A percentile compares a stretch with the other conserved stretches of the same genome.
Evolutionary conservation across 2,113 vertebrate genomes (phyloP).

Genomic region (Cavia aperea): DNA sequence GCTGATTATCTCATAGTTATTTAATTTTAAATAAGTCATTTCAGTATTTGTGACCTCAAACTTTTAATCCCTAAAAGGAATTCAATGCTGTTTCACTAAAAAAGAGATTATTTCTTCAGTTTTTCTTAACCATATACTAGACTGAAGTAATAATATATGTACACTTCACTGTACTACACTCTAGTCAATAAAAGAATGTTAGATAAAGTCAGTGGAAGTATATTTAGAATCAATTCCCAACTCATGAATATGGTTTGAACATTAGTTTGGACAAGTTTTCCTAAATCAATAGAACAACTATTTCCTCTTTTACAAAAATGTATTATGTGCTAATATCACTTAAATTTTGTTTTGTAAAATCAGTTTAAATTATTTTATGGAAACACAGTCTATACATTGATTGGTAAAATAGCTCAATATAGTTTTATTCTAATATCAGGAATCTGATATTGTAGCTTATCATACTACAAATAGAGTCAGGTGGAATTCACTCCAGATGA

Average conservation of each 20-base stretch:
- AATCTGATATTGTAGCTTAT: neutral
- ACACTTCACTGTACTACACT: neutral
- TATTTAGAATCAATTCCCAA: neutral
- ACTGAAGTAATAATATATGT: neutral
- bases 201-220: neutral
- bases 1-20: neutral
- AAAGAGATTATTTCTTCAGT: neutral
- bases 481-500: neutral
- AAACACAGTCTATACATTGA: neutral
- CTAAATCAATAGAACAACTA: neutral
- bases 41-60: neutral
- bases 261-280: neutral
- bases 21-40: neutral
- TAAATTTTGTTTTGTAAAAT: neutral
- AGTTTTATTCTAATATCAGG: neutral
- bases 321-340: neutral
- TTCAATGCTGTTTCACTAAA: neutral
- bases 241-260: neutral
- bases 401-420: neutral
- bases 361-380: neutral
- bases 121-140: neutral
- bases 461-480: neutral
- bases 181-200: neutral
- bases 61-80: constrained; percentile 2
- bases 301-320: neutral